Conservation (phyloP, 2,888 invertebrate genomes). For the Ochropleura leucogaster region DNA sequence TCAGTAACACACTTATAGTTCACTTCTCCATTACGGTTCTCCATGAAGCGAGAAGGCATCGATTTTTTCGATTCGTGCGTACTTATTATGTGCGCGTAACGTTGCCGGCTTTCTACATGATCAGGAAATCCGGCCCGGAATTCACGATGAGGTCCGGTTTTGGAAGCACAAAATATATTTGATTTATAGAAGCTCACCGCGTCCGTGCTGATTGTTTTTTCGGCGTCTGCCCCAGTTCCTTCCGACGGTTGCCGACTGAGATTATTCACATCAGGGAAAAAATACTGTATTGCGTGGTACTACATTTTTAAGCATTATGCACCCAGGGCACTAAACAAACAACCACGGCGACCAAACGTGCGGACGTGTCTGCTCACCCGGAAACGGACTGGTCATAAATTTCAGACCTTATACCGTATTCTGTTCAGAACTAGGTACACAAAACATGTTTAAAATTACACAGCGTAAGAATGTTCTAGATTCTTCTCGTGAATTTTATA, state of each 20-base stretch:
- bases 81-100: constrained; percentile 34
- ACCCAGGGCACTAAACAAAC: constrained; percentile 27
- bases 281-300: not conserved
- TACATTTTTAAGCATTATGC: constrained; percentile 40
- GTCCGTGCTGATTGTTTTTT: not conserved
- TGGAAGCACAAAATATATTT: constrained; percentile 27
- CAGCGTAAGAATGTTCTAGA: constrained; percentile 1
- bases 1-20: not conserved
- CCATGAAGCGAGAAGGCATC: constrained; percentile 8
- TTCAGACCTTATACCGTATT: constrained; percentile 25
- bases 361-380: constrained; percentile 30
- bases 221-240: not conserved
- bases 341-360: not conserved
- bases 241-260: not conserved
- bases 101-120: constrained; percentile 7
- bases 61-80: constrained; percentile 25
- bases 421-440: constrained; percentile 2
- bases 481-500: not conserved
- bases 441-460: constrained; percentile 14
- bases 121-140: constrained; percentile 33
- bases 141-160: constrained; percentile 37
- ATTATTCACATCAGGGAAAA: constrained; percentile 21
- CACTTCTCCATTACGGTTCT: constrained; percentile 4
- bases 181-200: constrained; percentile 19
- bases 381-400: constrained; percentile 42